Conservation (phyloP, 1,140 invertebrate genomes). For the Polypedilum vanderplanki region DNA sequence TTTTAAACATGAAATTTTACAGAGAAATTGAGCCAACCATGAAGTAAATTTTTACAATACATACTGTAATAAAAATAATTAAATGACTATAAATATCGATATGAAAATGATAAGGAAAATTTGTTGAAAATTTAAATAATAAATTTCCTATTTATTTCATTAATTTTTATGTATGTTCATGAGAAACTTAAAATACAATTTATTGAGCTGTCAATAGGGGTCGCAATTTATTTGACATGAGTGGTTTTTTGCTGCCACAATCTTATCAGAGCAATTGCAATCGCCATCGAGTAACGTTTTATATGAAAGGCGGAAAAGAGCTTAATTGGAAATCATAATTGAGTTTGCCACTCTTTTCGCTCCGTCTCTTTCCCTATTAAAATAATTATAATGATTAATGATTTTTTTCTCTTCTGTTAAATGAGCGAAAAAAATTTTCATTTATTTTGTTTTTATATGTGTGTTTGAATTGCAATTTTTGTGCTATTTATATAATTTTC, state of each 20-base stretch:
- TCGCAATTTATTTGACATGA: neutral
- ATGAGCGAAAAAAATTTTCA: neutral
- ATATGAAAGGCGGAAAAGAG: neutral
- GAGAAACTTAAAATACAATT: neutral
- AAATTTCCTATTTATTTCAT: neutral
- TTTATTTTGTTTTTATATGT: no score
- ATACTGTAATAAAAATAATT: neutral
- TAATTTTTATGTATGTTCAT: neutral
- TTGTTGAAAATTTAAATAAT: neutral
- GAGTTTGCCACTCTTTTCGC: neutral
- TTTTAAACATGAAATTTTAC: no score
- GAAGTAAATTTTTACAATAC: no score
- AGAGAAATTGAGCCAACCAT: no score
- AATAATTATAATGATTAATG: slow-evolving; percentile 20
- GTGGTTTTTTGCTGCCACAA: neutral
- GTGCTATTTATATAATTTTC: no score
- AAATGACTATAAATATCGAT: slow-evolving; percentile 2
- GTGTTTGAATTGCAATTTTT: no score
- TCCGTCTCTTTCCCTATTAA: neutral
- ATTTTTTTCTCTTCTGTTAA: neutral
- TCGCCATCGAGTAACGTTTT: neutral
- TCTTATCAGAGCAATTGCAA: no score
- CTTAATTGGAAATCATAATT: slow-evolving; percentile 11
- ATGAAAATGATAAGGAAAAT: neutral
- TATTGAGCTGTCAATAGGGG: slow-evolving; percentile 11